Evolutionary conservation across 2,797 vertebrate species (phyloP).

Genomic region (Phrynocephalus vlangalii): DNA sequence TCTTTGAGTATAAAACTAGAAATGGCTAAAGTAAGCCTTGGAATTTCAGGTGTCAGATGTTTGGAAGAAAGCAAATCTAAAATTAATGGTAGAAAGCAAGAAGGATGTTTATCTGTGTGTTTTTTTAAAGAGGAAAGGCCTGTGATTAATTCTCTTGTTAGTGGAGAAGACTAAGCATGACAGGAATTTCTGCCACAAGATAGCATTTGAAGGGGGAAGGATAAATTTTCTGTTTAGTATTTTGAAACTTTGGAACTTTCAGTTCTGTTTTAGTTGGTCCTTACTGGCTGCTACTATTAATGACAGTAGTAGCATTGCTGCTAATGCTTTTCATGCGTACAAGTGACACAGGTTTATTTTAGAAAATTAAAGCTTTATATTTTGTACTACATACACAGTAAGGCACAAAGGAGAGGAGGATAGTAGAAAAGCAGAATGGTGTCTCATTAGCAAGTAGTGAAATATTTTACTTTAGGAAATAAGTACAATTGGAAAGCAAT

Average conservation of each 20-base stretch:
- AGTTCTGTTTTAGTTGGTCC: background rate
- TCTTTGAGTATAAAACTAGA: background rate
- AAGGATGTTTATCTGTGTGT: background rate
- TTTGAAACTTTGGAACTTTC: background rate
- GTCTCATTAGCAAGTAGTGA: background rate
- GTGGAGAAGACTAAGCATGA: background rate
- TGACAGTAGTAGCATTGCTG: background rate
- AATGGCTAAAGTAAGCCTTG: background rate
- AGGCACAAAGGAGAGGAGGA: background rate
- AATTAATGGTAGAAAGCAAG: background rate
- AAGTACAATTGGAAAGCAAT: background rate
- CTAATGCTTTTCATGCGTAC: background rate
- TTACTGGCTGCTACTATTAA: background rate
- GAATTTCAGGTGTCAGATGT: background rate
- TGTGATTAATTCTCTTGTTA: background rate
- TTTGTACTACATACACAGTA: background rate
- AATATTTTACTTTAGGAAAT: background rate
- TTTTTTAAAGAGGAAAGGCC: conserved; percentile 35
- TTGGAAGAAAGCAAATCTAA: background rate
- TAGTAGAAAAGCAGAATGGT: background rate
- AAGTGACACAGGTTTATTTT: background rate
- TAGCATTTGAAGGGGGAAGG: background rate
- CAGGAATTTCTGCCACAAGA: background rate
- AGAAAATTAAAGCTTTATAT: background rate
- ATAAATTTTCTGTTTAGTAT: background rate